phyloP scores from a whole-genome alignment of 2,888 invertebrate genomes.

The Drosophila parthenogenetica region DNA sequence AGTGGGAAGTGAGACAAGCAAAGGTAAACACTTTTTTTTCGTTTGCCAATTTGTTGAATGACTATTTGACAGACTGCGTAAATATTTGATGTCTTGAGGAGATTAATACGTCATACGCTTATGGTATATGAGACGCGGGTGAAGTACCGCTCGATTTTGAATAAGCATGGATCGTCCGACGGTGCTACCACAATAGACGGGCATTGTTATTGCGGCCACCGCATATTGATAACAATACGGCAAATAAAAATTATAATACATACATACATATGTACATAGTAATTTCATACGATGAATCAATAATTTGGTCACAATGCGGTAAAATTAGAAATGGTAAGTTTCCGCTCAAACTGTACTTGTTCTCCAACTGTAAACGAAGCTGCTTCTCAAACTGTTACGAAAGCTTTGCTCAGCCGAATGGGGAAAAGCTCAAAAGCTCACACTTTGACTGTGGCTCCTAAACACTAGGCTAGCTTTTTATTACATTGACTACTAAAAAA shows the following conservation, averaged over 20 bases:
- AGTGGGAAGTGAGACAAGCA: neutral
- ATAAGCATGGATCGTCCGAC: neutral
- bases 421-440: conserved; percentile 2
- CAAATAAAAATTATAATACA: conserved; percentile 41
- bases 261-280: conserved; percentile 48
- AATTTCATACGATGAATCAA: conserved; percentile 60
- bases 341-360: conserved; percentile 16
- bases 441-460: conserved; percentile 30
- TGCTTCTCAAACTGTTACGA: conserved; percentile 35
- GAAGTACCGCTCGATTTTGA: conserved; percentile 33
- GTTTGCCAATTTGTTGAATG: conserved; percentile 56
- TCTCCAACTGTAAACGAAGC: conserved; percentile 11
- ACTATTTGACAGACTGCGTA: conserved; percentile 70
- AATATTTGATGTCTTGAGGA: conserved; percentile 56
- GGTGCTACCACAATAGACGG: conserved; percentile 34
- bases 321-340: conserved; percentile 29
- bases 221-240: conserved; percentile 64
- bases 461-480: conserved; percentile 53
- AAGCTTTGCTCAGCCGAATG: conserved; percentile 31
- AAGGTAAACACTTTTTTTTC: conserved; percentile 54
- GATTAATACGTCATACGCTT: conserved; percentile 53
- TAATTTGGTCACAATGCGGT: conserved; percentile 61
- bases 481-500: conserved; percentile 38
- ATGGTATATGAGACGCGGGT: conserved; percentile 25
- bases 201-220: conserved; percentile 48